Evolutionary conservation across 2,888 invertebrate species (phyloP).

Genomic region (Steinernema scapterisci): DNA sequence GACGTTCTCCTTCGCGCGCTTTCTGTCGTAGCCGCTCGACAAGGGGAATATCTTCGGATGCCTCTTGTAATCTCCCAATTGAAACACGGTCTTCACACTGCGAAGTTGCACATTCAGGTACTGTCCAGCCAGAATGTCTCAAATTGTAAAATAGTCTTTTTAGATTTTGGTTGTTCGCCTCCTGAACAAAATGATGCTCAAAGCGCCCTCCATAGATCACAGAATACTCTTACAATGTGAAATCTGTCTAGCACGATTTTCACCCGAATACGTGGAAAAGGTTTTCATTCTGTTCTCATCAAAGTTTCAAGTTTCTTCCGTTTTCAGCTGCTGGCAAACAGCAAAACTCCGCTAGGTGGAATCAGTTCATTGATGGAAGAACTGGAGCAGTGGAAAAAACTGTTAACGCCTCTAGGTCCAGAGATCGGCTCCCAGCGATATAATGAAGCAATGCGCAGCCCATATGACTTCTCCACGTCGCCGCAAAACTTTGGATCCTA

Average conservation of each 20-base stretch:
- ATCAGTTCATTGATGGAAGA: slow-evolving; percentile 52
- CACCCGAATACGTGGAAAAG: slow-evolving; percentile 57
- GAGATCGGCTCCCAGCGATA: not conserved
- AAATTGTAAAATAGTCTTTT: not conserved
- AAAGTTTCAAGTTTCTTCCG: not conserved
- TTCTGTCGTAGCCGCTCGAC: slow-evolving; percentile 58
- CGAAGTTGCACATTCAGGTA: slow-evolving; percentile 64
- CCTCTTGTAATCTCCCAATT: slow-evolving; percentile 57
- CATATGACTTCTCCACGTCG: not conserved
- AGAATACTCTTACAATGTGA: slow-evolving; percentile 55
- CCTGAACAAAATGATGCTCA: slow-evolving; percentile 58
- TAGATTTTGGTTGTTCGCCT: slow-evolving; percentile 62
- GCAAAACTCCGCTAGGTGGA: slow-evolving; percentile 48
- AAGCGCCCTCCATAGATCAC: slow-evolving; percentile 55
- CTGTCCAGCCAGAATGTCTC: not conserved
- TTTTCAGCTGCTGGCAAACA: slow-evolving; percentile 51
- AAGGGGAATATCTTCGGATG: slow-evolving; percentile 59
- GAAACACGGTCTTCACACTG: slow-evolving; percentile 62
- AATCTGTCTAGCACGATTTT: slow-evolving; percentile 57
- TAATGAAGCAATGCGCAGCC: not conserved
- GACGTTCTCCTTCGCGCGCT: slow-evolving; percentile 55
- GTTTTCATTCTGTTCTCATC: slow-evolving; percentile 34
- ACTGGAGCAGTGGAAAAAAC: slow-evolving; percentile 49
- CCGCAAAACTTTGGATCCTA: slow-evolving; percentile 19
- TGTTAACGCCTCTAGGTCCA: slow-evolving; percentile 39